A percentile compares a stretch with the other conserved stretches of the same genome.
Conservation (phyloP, 2,797 vertebrate species). For the Dendrocincla fuliginosa region DNA sequence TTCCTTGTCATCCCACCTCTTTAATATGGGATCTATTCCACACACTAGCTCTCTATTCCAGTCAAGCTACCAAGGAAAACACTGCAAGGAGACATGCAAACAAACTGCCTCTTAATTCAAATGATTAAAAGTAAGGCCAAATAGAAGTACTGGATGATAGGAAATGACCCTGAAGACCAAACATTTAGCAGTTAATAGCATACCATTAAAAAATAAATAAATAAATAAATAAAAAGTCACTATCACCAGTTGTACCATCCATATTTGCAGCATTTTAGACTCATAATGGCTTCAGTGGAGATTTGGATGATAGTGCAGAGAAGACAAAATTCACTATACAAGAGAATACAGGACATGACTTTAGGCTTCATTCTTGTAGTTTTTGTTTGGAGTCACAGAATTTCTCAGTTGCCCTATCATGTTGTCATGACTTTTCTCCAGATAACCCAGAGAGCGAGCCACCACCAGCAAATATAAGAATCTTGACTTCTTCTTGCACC, state of each 20-base stretch:
- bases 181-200: background rate
- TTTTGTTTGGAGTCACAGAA: background rate
- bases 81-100: background rate
- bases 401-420: background rate
- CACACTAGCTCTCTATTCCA: background rate
- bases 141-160: background rate
- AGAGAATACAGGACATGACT: background rate
- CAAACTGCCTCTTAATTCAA: background rate
- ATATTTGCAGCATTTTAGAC: background rate
- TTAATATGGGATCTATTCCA: background rate
- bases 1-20: background rate
- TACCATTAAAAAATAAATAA: background rate
- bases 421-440: background rate
- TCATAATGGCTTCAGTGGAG: background rate
- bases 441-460: background rate
- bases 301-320: background rate
- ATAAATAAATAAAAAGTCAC: too few relatives aligned
- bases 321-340: background rate
- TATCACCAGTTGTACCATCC: fast-evolving
- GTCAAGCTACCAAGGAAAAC: background rate
- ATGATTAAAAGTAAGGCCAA: background rate
- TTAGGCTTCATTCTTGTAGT: background rate
- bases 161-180: background rate
- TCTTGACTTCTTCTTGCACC: background rate
- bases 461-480: background rate